phyloP scores from a whole-genome alignment of 2,888 invertebrate species.

The Cryptophagus acutangulus region DNA sequence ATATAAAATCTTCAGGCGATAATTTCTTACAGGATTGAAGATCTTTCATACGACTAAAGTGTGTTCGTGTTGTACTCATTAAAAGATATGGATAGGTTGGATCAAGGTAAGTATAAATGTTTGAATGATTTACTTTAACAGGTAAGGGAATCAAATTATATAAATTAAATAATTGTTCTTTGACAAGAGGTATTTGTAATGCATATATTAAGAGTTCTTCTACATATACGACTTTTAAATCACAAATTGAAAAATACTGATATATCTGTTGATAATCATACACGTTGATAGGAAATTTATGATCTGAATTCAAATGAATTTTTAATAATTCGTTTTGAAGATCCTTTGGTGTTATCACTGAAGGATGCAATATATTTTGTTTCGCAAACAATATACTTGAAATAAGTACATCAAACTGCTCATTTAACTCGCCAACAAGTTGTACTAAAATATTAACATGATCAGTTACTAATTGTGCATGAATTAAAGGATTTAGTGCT shows the following conservation, averaged over 20 bases:
- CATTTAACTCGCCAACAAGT: slow-evolving; percentile 5
- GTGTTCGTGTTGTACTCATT: slow-evolving; percentile 1
- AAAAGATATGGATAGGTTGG: neutral
- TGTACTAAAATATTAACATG: neutral
- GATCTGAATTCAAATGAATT: slow-evolving; percentile 4
- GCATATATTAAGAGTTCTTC: slow-evolving; percentile 11
- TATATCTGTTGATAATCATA: neutral
- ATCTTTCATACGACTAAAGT: slow-evolving; percentile 4
- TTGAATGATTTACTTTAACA: neutral
- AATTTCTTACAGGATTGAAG: too few relatives aligned
- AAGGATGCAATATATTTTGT: slow-evolving; percentile 12
- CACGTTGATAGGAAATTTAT: slow-evolving; percentile 5
- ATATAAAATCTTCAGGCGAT: too few relatives aligned
- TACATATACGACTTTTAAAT: slow-evolving; percentile 7
- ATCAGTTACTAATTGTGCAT: too few relatives aligned
- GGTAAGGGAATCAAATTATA: slow-evolving; percentile 2
- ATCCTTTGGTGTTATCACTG: slow-evolving; percentile 12
- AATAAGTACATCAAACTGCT: slow-evolving; percentile 7
- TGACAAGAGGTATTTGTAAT: slow-evolving; percentile 12
- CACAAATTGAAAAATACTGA: neutral
- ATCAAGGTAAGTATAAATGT: slow-evolving; percentile 3
- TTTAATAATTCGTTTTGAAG: slow-evolving; percentile 9
- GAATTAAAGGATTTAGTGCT: too few relatives aligned
- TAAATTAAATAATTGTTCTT: neutral
- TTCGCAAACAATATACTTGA: slow-evolving; percentile 10